Evolutionary conservation across 2,113 vertebrate species (phyloP).

Genomic region (Bujurquina vittata): DNA sequence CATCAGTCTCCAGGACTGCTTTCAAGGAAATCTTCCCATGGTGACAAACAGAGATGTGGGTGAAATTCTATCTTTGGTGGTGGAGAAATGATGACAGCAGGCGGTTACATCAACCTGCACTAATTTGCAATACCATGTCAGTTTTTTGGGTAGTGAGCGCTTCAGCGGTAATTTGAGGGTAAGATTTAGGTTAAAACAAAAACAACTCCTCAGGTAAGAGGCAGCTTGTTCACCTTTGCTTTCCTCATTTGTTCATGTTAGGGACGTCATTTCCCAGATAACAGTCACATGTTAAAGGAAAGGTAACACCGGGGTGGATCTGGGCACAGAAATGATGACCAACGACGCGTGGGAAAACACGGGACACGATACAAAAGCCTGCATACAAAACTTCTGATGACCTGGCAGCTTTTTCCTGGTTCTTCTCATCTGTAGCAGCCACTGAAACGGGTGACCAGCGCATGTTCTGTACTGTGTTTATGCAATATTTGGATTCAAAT

Average conservation of each 20-base stretch:
- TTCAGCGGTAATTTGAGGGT: neutral
- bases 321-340: neutral
- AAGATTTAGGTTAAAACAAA: neutral
- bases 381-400: no score
- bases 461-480: neutral
- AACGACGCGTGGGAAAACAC: neutral
- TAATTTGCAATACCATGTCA: neutral
- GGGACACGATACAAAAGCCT: neutral
- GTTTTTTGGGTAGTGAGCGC: neutral
- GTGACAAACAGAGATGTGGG: neutral
- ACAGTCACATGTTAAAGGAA: neutral
- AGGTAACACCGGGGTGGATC: neutral
- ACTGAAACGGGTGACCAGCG: neutral
- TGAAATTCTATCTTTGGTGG: slow-evolving; percentile 1
- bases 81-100: neutral
- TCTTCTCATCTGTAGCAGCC: neutral
- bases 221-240: neutral
- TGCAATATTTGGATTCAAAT: neutral
- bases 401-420: neutral
- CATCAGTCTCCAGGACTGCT: neutral
- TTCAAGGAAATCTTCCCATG: neutral
- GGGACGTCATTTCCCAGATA: neutral
- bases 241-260: neutral
- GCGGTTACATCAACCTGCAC: neutral
- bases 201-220: neutral